Evolutionary conservation across 53 echinoderm and acorn worm genomes (phyloP).

Genomic region (Echinometra lucunter): DNA sequence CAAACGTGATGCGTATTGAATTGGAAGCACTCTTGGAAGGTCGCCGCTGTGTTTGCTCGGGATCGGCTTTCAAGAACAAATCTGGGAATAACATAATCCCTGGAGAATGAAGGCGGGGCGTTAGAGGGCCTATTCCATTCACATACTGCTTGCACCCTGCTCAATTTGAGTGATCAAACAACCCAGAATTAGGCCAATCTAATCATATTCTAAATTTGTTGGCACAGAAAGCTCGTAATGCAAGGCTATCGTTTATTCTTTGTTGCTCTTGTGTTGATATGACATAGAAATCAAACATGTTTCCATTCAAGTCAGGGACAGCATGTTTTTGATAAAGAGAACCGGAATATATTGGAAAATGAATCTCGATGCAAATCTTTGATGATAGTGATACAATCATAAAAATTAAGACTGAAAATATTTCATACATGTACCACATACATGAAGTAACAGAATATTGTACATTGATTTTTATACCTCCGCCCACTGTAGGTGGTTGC

Average conservation of each 20-base stretch:
- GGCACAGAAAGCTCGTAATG: neutral
- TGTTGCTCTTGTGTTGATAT: neutral
- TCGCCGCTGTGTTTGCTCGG: conserved; percentile 53
- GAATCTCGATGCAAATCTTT: no score
- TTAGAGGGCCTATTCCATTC: conserved; percentile 1
- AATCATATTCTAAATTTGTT: neutral
- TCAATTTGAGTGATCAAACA: conserved; percentile 33
- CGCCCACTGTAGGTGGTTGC: no score
- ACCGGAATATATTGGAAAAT: neutral
- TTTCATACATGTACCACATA: no score
- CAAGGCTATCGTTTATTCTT: neutral
- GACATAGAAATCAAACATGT: neutral
- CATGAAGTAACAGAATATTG: no score
- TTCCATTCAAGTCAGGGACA: neutral
- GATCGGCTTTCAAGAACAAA: conserved; percentile 61
- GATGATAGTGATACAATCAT: no score
- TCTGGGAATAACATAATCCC: conserved; percentile 65
- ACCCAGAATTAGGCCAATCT: conserved; percentile 33
- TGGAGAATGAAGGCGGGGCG: conserved; percentile 34
- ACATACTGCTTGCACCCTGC: neutral
- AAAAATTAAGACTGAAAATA: no score
- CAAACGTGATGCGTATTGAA: conserved; percentile 59
- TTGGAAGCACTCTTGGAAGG: conserved; percentile 52
- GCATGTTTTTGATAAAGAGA: neutral
- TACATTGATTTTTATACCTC: no score